Base-by-base conservation (phyloP, 2,797 vertebrate species). In the Gobionotothen gibberifrons region DNA sequence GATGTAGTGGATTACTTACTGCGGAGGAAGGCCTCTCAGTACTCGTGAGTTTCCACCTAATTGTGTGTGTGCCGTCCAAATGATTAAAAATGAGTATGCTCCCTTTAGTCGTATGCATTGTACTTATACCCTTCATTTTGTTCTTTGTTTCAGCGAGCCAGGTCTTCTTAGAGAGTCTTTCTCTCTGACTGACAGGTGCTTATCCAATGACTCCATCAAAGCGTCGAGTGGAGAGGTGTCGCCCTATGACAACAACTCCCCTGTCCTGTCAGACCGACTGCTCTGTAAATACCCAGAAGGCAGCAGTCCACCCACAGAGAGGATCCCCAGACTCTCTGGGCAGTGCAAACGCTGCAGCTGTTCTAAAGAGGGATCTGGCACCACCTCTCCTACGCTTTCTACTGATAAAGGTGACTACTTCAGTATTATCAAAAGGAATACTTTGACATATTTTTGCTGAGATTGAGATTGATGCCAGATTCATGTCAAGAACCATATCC, bases 1-100 rank as follows among this genome's bases (percentile, higher is more conserved):
- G 98, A 99, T 69, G 96, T 99, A 17, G 97, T 99, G 74, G 97
- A 99, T 93, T 98, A 98, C 86, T 93, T 99, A 70, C 93, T 99
- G 83, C 93, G 98, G 76, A 96, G 96, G 77, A 98, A 97, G 89
- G 96, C 95, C 76, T 98, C 97, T n/a, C 97, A 96, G 65, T 93
- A 93, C 89, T 95, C 93, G 96, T 99, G 93, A 97, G 97, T 97
- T 88, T 51, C 56, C 16, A 0, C 26, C 55, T 56, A 2, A 29
- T 12, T 59, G 21, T 60, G 14, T 48, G 19, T 63, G 22, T 56
- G 21, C 19, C 19, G 17, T 54, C 55, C 51, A 36, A 63, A 58
- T 12, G 5, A 46, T 69, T 19, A 17, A 36, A 36, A 60, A 71
- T 52, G 13, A 57, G 68, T 9, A 60, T 63, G 17, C 15, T 6